Evolutionary conservation across 2,888 invertebrate species (phyloP), one percentile per base, ranked within the genome.

Genomic region (Lepetodrilus schrolli): DNA sequence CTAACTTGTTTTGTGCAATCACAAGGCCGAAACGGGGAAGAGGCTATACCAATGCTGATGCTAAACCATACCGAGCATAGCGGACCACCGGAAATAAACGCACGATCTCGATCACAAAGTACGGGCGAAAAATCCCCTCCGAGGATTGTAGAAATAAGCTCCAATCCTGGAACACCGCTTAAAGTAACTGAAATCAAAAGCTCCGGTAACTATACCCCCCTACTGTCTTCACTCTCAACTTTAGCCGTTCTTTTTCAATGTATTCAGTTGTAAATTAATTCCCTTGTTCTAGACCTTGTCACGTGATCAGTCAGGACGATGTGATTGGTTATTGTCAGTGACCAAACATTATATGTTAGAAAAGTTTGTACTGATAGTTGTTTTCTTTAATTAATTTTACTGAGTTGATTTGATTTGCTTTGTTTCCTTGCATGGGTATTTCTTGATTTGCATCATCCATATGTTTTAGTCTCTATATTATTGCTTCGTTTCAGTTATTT

Each of bases 11-110:
- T 43, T 43, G 43, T 43, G 17, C 43, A 17, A 38, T 38, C 38
- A 43, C 43, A 78, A 84, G 85, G 86, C 81, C 83, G 87, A 76
- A 87, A 86, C 79, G 88, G 87, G 43, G 89, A 89, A 78, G 89
- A 89, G 78, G 83, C 86, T 47, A 87, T 89, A 71, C 89, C 89
- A 26, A 88, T 89, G 89, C 78, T 89, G 82, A 86, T 86, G 89
- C 83, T 89, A 76, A 89, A 89, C 82, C 88, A 89, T 74, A 81
- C 84, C n/a, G 87, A 84, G 76, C 79, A 80, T 69, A 83, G 83
- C 49, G 82, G 83, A 10, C 43, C 70, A 30, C 49, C 78, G 48
- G 75, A 69, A 38, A n/a, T 50, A 66, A 36, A 49, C 68, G 69
- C 72, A 30, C 51, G 72, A 47, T 48, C 73, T 48, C 73, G 65